Evolutionary conservation across 2,113 vertebrate species (phyloP).

Genomic region (Mugil cephalus): DNA sequence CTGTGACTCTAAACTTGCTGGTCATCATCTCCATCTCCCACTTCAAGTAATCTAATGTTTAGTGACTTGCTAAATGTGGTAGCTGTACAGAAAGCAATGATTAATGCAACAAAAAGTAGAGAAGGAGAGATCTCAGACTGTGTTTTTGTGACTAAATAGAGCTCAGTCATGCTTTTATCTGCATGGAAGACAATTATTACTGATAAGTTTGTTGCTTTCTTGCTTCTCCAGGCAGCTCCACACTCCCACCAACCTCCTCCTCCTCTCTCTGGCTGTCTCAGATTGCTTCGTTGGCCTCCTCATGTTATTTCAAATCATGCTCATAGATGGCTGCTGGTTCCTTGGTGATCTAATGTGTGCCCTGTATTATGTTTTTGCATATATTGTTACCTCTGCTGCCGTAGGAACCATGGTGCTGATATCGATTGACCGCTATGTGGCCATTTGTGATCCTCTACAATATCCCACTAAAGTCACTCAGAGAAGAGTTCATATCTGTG

Average conservation of each 20-base stretch:
- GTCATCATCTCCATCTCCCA: slow-evolving; percentile 53
- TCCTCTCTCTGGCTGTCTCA: slow-evolving; percentile 56
- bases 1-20: slow-evolving; percentile 36
- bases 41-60: slow-evolving; percentile 15
- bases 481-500: not conserved
- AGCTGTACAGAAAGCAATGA: too few species aligned
- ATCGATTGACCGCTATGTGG: too few species aligned
- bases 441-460: slow-evolving; percentile 1
- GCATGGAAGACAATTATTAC: not conserved
- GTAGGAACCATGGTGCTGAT: slow-evolving; percentile 6
- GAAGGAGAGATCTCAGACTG: too few species aligned
- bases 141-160: too few species aligned
- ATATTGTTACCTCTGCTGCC: not conserved
- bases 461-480: slow-evolving; percentile 27
- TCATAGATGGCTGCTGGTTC: slow-evolving; percentile 29
- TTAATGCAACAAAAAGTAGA: too few species aligned
- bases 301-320: not conserved
- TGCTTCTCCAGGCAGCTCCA: slow-evolving; percentile 70
- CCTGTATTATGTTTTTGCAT: not conserved
- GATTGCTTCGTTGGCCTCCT: slow-evolving; percentile 33
- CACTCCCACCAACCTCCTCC: slow-evolving; percentile 71
- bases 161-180: not conserved
- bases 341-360: slow-evolving; percentile 3
- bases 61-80: too few species aligned
- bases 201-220: not conserved